Conservation (phyloP, 2,113 vertebrate species). For the Mirza zaza region DNA sequence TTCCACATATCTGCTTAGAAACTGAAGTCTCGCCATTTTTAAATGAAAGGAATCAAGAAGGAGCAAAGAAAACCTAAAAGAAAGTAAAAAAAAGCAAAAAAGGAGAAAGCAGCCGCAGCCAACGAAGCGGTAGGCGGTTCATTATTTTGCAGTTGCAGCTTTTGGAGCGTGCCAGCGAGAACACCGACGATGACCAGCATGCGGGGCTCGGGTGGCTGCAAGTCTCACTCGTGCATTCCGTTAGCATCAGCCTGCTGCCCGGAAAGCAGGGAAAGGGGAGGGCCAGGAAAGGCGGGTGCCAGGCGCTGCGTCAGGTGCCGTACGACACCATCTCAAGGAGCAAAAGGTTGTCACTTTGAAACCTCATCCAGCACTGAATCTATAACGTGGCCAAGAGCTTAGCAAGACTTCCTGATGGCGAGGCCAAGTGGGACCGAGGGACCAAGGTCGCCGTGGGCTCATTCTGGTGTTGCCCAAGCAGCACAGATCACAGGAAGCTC, state of each 20-base stretch:
- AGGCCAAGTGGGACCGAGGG: fast-evolving
- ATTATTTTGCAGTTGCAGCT: fast-evolving
- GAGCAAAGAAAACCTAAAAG: neutral
- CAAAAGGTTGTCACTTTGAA: neutral
- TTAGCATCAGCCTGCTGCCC: neutral
- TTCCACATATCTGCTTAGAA: neutral
- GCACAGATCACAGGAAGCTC: neutral
- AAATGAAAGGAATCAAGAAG: neutral
- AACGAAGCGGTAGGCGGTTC: too few species aligned
- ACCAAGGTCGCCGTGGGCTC: fast-evolving
- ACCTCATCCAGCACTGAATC: neutral
- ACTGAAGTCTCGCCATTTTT: neutral
- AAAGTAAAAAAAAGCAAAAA: neutral
- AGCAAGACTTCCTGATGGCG: neutral
- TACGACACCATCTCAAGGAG: neutral
- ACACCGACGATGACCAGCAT: fast-evolving
- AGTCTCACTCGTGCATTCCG: fast-evolving
- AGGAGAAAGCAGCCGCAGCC: neutral
- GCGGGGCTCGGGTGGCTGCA: neutral
- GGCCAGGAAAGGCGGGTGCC: fast-evolving
- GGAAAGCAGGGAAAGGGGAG: neutral
- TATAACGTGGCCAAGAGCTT: fast-evolving
- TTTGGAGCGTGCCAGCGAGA: fast-evolving
- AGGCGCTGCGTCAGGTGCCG: neutral
- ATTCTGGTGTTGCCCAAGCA: fast-evolving